Evolutionary conservation across 2,888 invertebrate genomes (phyloP).

Genomic region (Argynnis bischoffii): DNA sequence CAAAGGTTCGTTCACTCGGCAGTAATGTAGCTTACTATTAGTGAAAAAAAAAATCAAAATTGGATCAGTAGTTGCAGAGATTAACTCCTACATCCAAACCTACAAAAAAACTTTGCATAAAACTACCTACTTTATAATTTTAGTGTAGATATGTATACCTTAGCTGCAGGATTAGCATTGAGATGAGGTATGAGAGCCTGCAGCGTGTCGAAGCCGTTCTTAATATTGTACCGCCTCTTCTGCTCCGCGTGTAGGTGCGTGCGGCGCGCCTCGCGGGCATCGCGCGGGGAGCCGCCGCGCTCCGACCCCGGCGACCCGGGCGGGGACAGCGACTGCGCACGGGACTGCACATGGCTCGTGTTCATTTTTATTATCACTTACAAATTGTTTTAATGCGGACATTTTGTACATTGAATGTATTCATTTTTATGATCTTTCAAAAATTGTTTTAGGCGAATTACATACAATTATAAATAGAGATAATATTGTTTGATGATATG

Average conservation of each 20-base stretch:
- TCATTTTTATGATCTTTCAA: too few relatives aligned
- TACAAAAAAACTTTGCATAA: too few relatives aligned
- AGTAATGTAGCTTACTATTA: too few relatives aligned
- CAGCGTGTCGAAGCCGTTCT: slow-evolving; percentile 97
- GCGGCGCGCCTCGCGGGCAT: slow-evolving; percentile 87
- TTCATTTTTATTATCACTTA: not conserved
- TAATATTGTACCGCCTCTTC: slow-evolving; percentile 97
- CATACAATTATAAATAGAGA: too few relatives aligned
- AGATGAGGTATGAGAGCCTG: slow-evolving; percentile 96
- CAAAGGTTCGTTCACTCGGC: too few relatives aligned
- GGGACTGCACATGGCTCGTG: slow-evolving; percentile 18
- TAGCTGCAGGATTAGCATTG: slow-evolving; percentile 93
- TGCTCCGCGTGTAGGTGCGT: slow-evolving; percentile 98
- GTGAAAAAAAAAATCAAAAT: too few relatives aligned
- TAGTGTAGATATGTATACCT: slow-evolving; percentile 73
- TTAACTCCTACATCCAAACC: too few relatives aligned
- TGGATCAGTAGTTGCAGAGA: too few relatives aligned
- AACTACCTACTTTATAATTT: too few relatives aligned
- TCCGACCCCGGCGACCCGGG: slow-evolving; percentile 62
- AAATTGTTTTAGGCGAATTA: too few relatives aligned
- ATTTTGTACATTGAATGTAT: too few relatives aligned
- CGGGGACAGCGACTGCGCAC: slow-evolving; percentile 44
- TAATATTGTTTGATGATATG: too few relatives aligned
- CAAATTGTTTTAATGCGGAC: not conserved
- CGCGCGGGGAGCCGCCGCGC: slow-evolving; percentile 69